Conservation (phyloP, 2,113 vertebrate genomes). For the Neodon shergylaensis region DNA sequence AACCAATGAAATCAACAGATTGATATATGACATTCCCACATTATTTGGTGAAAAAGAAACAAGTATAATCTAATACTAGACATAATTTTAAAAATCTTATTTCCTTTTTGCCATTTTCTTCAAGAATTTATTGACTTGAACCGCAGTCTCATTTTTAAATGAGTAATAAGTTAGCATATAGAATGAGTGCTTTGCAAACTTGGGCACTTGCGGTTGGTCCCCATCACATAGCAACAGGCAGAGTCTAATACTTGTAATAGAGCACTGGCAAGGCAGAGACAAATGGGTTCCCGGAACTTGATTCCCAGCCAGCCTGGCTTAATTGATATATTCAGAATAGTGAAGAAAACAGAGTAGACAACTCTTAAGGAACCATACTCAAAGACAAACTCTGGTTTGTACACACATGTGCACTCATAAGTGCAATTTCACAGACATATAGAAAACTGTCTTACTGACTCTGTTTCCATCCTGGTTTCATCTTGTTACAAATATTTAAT, state of each 20-base stretch:
- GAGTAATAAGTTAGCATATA: neutral
- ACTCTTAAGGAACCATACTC: neutral
- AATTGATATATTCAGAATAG: neutral
- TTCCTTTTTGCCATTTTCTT: conserved; percentile 54
- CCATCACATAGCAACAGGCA: neutral
- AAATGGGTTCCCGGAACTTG: neutral
- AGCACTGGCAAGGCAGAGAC: neutral
- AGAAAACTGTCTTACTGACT: neutral
- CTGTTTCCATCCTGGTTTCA: conserved; percentile 14
- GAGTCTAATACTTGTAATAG: too few species aligned
- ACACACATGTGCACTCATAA: neutral
- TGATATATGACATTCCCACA: too few species aligned
- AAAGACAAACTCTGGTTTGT: neutral
- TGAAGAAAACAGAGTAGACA: neutral
- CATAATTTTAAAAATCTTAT: neutral
- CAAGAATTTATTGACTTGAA: conserved; percentile 25
- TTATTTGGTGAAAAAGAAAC: conserved; percentile 26
- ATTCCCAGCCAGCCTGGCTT: neutral
- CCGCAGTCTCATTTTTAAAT: conserved; percentile 14
- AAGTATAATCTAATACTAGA: neutral
- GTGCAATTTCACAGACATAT: neutral
- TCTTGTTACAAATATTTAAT: conserved; percentile 37
- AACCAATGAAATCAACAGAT: too few species aligned
- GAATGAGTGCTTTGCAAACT: neutral
- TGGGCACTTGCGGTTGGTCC: neutral